Evolutionary conservation across 2,113 vertebrate genomes (phyloP).

Genomic region (Oryzias javanicus): DNA sequence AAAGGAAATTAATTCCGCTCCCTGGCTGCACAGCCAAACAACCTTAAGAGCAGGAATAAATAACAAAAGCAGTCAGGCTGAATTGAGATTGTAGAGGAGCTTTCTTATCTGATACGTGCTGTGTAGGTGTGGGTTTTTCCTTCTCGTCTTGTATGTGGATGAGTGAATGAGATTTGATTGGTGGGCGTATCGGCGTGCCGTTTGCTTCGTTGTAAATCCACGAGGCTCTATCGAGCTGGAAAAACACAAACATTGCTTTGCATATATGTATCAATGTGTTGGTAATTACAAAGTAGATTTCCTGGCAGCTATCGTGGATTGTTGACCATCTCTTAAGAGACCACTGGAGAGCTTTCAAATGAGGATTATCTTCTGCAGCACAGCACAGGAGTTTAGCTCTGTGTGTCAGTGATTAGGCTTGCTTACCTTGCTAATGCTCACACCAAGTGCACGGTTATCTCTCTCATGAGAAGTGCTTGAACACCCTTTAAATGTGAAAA

Average conservation of each 20-base stretch:
- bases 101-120: conserved; percentile 64
- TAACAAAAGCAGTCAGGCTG: conserved; percentile 61
- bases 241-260: conserved; percentile 56
- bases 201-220: conserved; percentile 55
- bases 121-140: conserved; percentile 47
- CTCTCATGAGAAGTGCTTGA: conserved; percentile 21
- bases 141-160: conserved; percentile 26
- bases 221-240: conserved; percentile 55
- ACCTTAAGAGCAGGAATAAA: conserved; percentile 74
- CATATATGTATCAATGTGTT: conserved; percentile 63
- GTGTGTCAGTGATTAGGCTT: conserved; percentile 67
- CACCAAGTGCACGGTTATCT: conserved; percentile 38
- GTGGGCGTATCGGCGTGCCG: conserved; percentile 61
- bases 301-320: conserved; percentile 56
- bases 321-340: conserved; percentile 62
- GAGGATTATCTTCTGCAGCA: conserved; percentile 64
- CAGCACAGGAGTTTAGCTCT: conserved; percentile 57
- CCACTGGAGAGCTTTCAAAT: conserved; percentile 60
- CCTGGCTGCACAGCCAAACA: conserved; percentile 63
- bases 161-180: conserved; percentile 68
- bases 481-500: conserved; percentile 14
- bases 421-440: conserved; percentile 51
- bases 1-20: conserved; percentile 77
- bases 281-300: conserved; percentile 69
- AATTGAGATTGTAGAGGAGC: conserved; percentile 42